These are phyloP conservation scores for Potamilus streckersoni DNA, from an alignment of 1,140 invertebrate species.

Conservation along the genomic window DNA sequence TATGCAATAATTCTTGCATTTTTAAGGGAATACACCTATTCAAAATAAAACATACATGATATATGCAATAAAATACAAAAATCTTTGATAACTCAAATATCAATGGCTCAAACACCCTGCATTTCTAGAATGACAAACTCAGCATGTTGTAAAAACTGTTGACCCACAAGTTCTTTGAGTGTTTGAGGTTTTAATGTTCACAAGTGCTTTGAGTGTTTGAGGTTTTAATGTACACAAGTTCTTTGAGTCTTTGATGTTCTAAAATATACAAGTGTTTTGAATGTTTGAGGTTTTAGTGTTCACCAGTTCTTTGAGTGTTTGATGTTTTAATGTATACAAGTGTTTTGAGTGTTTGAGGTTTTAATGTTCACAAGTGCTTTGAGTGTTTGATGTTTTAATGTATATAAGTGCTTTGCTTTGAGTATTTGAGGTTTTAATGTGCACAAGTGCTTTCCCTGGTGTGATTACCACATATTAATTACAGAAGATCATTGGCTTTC, in stretches of 20 bases:
- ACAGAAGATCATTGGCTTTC: slow-evolving; percentile 49
- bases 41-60: background rate
- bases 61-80: background rate
- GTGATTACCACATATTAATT: slow-evolving; percentile 55
- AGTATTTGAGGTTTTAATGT: too few species aligned
- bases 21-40: background rate
- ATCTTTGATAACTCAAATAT: background rate
- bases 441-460: slow-evolving; percentile 49
- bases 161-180: background rate
- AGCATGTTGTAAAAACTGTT: background rate
- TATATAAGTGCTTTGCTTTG: too few species aligned
- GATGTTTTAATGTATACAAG: too few species aligned
- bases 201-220: background rate
- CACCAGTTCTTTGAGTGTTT: too few species aligned
- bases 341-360: too few species aligned
- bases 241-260: too few species aligned
- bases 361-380: too few species aligned
- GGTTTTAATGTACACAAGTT: too few species aligned
- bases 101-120: background rate
- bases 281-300: too few species aligned
- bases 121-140: slow-evolving; percentile 1
- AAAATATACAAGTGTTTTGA: too few species aligned
- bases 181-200: background rate
- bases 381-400: too few species aligned
- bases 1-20: background rate